Conservation (phyloP, 2,888 invertebrate genomes). For the Nomada flava region DNA sequence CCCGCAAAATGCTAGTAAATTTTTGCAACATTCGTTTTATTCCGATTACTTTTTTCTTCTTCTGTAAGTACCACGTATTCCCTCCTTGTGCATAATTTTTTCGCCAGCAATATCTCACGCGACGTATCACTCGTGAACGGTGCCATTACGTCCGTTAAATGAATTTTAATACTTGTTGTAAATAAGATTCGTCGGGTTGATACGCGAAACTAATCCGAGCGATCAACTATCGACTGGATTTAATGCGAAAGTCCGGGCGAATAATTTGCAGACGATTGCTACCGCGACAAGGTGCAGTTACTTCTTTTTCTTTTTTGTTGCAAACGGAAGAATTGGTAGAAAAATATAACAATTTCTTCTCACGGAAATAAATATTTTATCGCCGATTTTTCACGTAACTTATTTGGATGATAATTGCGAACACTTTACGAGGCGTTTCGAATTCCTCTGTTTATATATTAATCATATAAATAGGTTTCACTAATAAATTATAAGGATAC, state of each 20-base stretch:
- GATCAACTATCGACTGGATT: conserved; percentile 4
- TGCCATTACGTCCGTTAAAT: conserved; percentile 19
- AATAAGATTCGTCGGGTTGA: conserved; percentile 28
- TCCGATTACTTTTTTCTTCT: not conserved
- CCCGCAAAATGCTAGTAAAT: not conserved
- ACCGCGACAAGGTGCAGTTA: too few species aligned
- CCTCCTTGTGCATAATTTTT: conserved; percentile 1
- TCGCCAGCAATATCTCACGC: conserved; percentile 29
- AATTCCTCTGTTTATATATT: not conserved
- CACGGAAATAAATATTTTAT: not conserved
- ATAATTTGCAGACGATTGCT: not conserved
- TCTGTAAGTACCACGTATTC: too few species aligned
- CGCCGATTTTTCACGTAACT: too few species aligned
- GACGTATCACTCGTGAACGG: conserved; percentile 21
- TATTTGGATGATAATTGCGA: not conserved
- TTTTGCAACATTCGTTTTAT: conserved; percentile 1
- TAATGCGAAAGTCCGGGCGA: conserved; percentile 1
- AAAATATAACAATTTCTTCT: too few species aligned
- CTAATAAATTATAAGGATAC: not conserved
- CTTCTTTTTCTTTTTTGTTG: too few species aligned
- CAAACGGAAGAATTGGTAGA: too few species aligned
- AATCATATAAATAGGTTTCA: not conserved
- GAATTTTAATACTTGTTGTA: conserved; percentile 31
- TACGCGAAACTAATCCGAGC: conserved; percentile 8
- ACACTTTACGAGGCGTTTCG: not conserved